Conservation (phyloP, 2,888 invertebrate genomes). For the Noctua fimbriata region DNA sequence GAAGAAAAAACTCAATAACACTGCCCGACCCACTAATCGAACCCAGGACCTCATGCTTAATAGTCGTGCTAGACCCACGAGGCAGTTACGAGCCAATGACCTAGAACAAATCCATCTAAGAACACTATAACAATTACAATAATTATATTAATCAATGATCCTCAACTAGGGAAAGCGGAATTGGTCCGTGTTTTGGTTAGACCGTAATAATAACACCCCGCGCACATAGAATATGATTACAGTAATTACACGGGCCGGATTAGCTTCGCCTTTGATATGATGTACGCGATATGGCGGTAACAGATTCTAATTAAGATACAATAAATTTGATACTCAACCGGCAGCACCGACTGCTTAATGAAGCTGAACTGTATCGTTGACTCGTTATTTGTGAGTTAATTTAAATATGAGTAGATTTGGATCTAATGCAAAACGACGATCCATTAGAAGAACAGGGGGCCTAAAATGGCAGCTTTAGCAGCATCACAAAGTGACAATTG, state of each 20-base stretch:
- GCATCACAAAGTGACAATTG: not conserved
- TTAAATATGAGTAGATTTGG: not conserved
- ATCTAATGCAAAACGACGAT: not conserved
- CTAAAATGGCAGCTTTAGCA: not conserved
- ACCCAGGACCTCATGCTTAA: not conserved
- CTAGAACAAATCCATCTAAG: not conserved
- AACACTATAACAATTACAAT: not conserved
- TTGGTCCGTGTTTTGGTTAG: conserved; percentile 19
- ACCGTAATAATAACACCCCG: conserved; percentile 38
- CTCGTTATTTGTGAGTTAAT: conserved; percentile 9
- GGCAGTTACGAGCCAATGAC: not conserved
- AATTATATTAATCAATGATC: conserved; percentile 23
- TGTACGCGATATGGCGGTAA: conserved; percentile 21
- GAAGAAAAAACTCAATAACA: not conserved
- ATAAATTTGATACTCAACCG: conserved; percentile 30
- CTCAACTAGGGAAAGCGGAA: conserved; percentile 7
- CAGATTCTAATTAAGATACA: conserved; percentile 60
- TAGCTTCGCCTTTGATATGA: conserved; percentile 44
- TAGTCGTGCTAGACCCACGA: not conserved
- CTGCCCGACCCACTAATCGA: not conserved
- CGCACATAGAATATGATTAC: conserved; percentile 47
- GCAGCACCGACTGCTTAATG: conserved; percentile 3
- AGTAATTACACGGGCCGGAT: conserved; percentile 45
- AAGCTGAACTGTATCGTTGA: conserved; percentile 1
- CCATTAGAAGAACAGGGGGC: not conserved